Percentiles rank a stretch among this genome's conserved stretches.
phyloP scores from a whole-genome alignment of 2,113 vertebrate species.

The Pangasianodon hypophthalmus region DNA sequence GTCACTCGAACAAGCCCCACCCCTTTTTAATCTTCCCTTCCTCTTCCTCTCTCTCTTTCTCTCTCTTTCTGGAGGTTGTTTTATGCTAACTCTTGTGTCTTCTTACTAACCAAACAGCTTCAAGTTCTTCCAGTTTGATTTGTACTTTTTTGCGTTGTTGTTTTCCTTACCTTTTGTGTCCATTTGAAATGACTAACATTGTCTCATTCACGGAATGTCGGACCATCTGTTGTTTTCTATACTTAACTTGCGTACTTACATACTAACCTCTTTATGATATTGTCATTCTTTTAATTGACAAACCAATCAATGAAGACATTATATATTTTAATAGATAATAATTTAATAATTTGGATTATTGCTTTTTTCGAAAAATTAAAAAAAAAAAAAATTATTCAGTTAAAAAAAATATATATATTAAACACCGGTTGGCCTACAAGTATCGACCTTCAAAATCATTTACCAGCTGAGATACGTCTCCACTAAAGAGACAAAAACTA shows the following conservation, averaged over 20 bases:
- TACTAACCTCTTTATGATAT: constrained; percentile 77
- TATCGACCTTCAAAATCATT: neutral
- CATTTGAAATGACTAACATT: constrained; percentile 83
- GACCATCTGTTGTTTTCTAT: constrained; percentile 77
- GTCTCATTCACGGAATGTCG: constrained; percentile 86
- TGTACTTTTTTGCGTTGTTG: constrained; percentile 65
- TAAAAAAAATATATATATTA: neutral
- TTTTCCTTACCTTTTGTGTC: constrained; percentile 66
- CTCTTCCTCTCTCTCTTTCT: constrained; percentile 56
- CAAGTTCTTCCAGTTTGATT: constrained; percentile 71
- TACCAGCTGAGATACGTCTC: constrained; percentile 45
- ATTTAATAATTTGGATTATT: constrained; percentile 79
- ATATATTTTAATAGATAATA: constrained; percentile 25
- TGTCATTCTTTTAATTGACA: constrained; percentile 56
- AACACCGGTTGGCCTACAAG: neutral
- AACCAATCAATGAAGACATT: constrained; percentile 59
- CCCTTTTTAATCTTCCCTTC: constrained; percentile 44
- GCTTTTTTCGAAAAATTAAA: constrained; percentile 27
- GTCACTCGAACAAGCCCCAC: constrained; percentile 57
- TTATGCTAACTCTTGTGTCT: constrained; percentile 83
- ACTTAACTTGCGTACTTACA: constrained; percentile 75
- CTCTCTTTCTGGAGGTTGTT: constrained; percentile 68
- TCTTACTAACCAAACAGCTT: constrained; percentile 84
- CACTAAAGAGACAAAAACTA: constrained; percentile 25
- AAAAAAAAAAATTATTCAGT: neutral